A percentile compares a stretch with the other conserved stretches of the same genome.
phyloP scores from a whole-genome alignment of 2,113 vertebrate species.

The Fulica atra region DNA sequence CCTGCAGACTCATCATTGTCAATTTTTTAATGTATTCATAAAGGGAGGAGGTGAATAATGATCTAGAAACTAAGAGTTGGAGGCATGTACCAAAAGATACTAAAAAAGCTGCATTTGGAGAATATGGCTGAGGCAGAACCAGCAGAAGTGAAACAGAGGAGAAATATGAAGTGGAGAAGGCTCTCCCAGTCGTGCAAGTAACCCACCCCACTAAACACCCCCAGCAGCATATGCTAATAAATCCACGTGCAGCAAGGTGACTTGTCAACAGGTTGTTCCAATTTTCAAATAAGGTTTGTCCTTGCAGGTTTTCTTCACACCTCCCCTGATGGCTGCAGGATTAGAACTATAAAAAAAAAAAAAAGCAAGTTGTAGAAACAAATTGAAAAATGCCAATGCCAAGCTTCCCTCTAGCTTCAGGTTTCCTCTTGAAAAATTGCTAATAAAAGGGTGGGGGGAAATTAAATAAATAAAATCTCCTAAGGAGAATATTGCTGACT shows the following conservation, averaged over 20 bases:
- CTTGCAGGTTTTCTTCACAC: conserved; percentile 46
- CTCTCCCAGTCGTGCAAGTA: not conserved
- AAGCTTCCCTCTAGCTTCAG: not conserved
- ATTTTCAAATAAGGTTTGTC: conserved; percentile 37
- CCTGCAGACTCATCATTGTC: not conserved
- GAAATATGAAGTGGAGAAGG: not conserved
- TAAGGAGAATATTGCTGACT: not conserved
- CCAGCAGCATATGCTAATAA: not conserved
- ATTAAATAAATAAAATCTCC: not conserved
- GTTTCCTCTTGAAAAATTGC: not conserved
- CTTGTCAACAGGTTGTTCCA: conserved; percentile 9
- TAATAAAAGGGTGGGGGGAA: not conserved
- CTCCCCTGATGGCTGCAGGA: conserved; percentile 26
- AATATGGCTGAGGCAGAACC: not conserved
- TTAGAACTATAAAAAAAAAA: not conserved
- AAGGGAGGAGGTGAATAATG: not conserved
- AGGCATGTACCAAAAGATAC: not conserved
- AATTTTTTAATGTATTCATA: not conserved
- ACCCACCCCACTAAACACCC: not conserved
- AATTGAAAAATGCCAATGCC: conserved; percentile 1
- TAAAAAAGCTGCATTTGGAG: not conserved
- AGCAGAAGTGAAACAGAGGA: not conserved
- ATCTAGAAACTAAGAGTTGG: not conserved
- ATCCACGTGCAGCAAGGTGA: not conserved
- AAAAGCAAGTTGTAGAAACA: not conserved